Conservation (phyloP, 2,797 vertebrate genomes). For the Xyrichtys novacula region DNA sequence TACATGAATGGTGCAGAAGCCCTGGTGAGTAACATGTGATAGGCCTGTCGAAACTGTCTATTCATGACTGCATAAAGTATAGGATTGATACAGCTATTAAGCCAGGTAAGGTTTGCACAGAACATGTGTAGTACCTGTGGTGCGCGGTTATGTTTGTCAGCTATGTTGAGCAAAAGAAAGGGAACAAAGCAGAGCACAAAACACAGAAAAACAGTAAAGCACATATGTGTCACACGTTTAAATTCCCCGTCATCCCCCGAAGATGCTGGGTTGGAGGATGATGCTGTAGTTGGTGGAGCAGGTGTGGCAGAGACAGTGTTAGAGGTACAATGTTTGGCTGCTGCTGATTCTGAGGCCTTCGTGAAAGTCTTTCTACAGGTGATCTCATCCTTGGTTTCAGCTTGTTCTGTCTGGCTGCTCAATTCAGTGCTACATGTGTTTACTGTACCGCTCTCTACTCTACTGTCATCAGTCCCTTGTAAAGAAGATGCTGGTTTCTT, state of each 20-base stretch:
- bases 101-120: constrained; percentile 91
- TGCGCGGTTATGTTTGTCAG: constrained; percentile 80
- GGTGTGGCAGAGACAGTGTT: constrained; percentile 18
- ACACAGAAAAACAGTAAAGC: constrained; percentile 90
- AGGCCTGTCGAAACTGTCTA: constrained; percentile 89
- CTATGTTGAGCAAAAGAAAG: constrained; percentile 89
- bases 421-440: constrained; percentile 72
- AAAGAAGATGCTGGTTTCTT: constrained; percentile 60
- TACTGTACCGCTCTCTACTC: constrained; percentile 62
- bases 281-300: constrained; percentile 5
- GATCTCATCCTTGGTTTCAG: constrained; percentile 13
- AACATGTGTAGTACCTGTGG: constrained; percentile 90
- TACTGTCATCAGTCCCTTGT: constrained; percentile 78
- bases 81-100: constrained; percentile 93
- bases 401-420: constrained; percentile 61
- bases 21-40: constrained; percentile 78
- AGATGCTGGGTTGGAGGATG: constrained; percentile 34
- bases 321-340: constrained; percentile 11
- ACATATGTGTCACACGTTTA: constrained; percentile 90
- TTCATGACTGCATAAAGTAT: constrained; percentile 92
- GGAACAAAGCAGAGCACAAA: constrained; percentile 89
- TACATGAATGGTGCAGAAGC: constrained; percentile 64
- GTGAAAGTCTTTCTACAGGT: background rate
- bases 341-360: constrained; percentile 6
- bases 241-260: constrained; percentile 85